These are phyloP conservation scores for Drosophila nr. fundita DNA, from an alignment of 2,888 invertebrate genomes.

Conservation along the genomic window DNA sequence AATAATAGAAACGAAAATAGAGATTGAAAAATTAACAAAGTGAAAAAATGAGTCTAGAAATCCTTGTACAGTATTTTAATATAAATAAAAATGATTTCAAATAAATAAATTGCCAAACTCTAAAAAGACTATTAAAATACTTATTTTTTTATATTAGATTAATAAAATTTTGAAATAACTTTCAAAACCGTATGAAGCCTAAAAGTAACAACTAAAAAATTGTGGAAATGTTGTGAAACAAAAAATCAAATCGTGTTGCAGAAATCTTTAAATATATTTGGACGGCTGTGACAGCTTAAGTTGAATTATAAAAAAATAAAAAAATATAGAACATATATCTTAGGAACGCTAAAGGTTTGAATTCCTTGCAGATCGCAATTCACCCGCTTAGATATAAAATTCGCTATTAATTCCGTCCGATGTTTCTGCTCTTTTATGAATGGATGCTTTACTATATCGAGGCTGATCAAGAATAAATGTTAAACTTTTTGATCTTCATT, in stretches of 20 bases:
- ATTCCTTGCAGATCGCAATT: not conserved
- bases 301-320: not conserved
- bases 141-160: not conserved
- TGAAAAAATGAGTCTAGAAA: not conserved
- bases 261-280: not conserved
- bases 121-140: fast-evolving
- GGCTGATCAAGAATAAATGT: not conserved
- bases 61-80: not conserved
- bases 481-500: not conserved
- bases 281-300: not conserved
- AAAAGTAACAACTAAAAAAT: not conserved
- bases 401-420: not conserved
- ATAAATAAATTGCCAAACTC: not conserved
- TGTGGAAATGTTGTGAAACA: not conserved
- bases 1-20: not conserved
- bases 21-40: not conserved
- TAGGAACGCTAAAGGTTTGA: not conserved
- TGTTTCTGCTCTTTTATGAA: not conserved
- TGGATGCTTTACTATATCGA: not conserved
- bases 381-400: not conserved
- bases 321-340: not conserved
- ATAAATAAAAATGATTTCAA: not conserved
- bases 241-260: not conserved
- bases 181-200: not conserved
- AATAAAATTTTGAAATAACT: not conserved